These are phyloP conservation scores for Redunca redunca DNA, from an alignment of 2,113 vertebrate genomes.

Conservation along the genomic window DNA sequence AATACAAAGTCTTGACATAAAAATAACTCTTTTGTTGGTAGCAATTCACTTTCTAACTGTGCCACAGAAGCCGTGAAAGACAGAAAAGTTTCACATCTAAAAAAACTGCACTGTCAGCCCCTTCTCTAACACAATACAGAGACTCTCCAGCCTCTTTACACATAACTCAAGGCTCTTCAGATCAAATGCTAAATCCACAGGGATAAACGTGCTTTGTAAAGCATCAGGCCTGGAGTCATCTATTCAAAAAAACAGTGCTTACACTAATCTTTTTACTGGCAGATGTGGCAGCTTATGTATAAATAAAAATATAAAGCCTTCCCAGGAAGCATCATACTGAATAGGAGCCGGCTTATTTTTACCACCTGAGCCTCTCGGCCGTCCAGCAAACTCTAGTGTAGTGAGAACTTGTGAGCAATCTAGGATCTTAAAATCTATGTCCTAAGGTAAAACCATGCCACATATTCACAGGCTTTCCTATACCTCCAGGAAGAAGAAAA, in stretches of 20 bases:
- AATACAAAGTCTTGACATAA: neutral
- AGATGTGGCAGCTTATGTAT: conserved; percentile 2
- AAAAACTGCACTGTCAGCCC: neutral
- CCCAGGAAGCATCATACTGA: neutral
- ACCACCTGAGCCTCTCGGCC: neutral
- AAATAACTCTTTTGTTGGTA: neutral
- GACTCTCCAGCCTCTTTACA: neutral
- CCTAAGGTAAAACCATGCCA: neutral
- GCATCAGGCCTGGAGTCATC: conserved; percentile 5
- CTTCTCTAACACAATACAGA: neutral
- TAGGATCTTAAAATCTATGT: neutral
- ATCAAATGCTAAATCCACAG: conserved; percentile 52
- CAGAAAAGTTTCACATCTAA: neutral
- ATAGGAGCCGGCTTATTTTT: neutral
- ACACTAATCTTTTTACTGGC: conserved; percentile 17
- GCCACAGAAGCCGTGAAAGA: neutral
- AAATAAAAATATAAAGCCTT: conserved; percentile 50
- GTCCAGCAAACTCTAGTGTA: neutral
- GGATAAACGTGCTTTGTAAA: conserved; percentile 30
- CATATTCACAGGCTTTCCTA: neutral
- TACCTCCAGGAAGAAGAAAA: neutral
- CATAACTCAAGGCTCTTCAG: conserved; percentile 30
- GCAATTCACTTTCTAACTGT: neutral
- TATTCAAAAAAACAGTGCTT: conserved; percentile 29
- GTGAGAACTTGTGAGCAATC: neutral